These are phyloP conservation scores for Sebastes reedi DNA, from an alignment of 2,797 vertebrate species.

Conservation along the genomic window DNA sequence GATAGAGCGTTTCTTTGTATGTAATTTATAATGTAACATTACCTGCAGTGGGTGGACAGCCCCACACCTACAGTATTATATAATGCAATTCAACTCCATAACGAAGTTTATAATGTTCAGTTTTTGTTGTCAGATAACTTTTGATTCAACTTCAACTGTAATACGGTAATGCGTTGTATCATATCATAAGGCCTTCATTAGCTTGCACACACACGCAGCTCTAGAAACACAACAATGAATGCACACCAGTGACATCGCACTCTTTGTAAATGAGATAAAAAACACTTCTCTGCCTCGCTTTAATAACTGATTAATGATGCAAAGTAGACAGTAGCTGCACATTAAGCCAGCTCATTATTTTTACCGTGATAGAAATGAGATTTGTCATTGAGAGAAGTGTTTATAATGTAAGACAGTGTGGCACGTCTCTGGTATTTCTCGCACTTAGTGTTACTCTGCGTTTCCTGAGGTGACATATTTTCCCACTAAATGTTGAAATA, in stretches of 20 bases:
- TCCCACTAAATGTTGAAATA: constrained; percentile 32
- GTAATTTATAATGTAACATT: background rate
- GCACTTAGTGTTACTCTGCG: background rate
- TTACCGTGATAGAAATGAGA: constrained; percentile 12
- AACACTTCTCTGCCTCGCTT: background rate
- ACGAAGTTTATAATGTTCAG: background rate
- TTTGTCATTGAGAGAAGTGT: constrained; percentile 29
- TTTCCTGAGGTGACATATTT: constrained; percentile 40
- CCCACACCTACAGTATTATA: background rate
- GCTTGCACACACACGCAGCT: background rate
- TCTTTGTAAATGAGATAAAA: background rate
- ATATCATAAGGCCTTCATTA: background rate
- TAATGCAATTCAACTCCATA: background rate
- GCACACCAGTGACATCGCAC: background rate
- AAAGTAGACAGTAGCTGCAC: background rate
- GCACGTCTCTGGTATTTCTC: background rate
- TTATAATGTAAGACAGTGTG: background rate
- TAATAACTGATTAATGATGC: constrained; percentile 12
- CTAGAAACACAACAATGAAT: background rate
- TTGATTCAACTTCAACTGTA: background rate
- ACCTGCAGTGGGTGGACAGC: background rate
- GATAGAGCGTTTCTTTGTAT: background rate
- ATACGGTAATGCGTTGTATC: background rate
- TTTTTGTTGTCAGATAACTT: background rate
- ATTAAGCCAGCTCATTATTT: constrained; percentile 22